Evolutionary conservation across 2,888 invertebrate genomes (phyloP).

Genomic region (Xanthia icteritia): DNA sequence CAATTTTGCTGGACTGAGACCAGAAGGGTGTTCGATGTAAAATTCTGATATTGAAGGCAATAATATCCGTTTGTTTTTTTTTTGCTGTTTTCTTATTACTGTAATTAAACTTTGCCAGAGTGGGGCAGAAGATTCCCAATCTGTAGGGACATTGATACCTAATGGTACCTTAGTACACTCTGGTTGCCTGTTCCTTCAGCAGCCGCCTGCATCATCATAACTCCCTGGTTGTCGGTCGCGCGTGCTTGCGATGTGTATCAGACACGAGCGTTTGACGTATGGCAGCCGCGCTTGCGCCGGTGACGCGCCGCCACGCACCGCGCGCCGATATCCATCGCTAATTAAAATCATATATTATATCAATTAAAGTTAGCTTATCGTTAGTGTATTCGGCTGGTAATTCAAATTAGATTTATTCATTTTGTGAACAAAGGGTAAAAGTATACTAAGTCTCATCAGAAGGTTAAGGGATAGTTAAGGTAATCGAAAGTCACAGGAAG

Average conservation of each 20-base stretch:
- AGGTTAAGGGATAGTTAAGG: no score
- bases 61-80: neutral
- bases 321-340: slow-evolving; percentile 36
- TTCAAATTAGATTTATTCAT: neutral
- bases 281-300: slow-evolving; percentile 15
- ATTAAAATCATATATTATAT: slow-evolving; percentile 44
- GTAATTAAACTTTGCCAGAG: neutral
- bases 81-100: neutral
- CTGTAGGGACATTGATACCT: neutral
- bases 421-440: neutral
- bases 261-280: slow-evolving; percentile 52
- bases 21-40: neutral
- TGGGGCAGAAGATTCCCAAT: no score
- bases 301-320: slow-evolving; percentile 35
- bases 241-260: slow-evolving; percentile 46
- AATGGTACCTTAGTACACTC: neutral
- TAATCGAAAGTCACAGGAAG: neutral
- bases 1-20: no score
- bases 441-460: neutral
- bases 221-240: neutral
- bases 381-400: neutral
- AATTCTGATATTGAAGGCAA: neutral
- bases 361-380: slow-evolving; percentile 28
- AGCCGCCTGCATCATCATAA: slow-evolving; percentile 16
- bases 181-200: slow-evolving; percentile 3